Evolutionary conservation across 2,888 invertebrate species (phyloP), one percentile per base, ranked within the genome.

Genomic region (Brachylomia viminalis): DNA sequence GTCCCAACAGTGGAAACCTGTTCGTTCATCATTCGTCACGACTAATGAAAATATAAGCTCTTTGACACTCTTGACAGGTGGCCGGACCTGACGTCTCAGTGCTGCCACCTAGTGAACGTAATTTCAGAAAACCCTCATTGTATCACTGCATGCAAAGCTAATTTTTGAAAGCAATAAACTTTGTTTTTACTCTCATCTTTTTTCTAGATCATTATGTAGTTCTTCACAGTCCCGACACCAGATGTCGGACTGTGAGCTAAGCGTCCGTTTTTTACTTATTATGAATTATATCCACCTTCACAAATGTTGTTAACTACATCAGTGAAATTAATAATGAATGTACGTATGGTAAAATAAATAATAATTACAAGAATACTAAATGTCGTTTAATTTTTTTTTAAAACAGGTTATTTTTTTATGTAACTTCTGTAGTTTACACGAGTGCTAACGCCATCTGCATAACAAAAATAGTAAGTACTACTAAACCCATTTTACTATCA

Each of bases 101-200:
- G n/a, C n/a, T n/a, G n/a, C n/a, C n/a, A n/a, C n/a, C n/a, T n/a
- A n/a, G n/a, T n/a, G n/a, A n/a, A n/a, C n/a, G n/a, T n/a, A n/a
- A n/a, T n/a, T n/a, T n/a, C n/a, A n/a, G n/a, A n/a, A n/a, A n/a
- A n/a, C n/a, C n/a, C n/a, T n/a, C n/a, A n/a, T 6, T 20, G 2
- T 75, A 54, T 52, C 15, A 61, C 27, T 45, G 42, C 27, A 47
- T 33, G 7, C 8, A 45, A 67, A 42, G 2, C 23, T 68, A 1
- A 59, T 78, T 61, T 61, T 45, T 4, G 7, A 23, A 20, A 30
- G n/a, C 6, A 52, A 49, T 47, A n/a, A 45, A 23, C 30, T 54
- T 54, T 62, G 30, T 49, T 33, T 75, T 45, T 64, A 58, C 56
- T 82, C 11, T 33, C 11, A 52, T 71, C 15, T 58, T n/a, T 72